Base-by-base conservation (phyloP, 2,888 invertebrate genomes). In the Timandra comae region DNA sequence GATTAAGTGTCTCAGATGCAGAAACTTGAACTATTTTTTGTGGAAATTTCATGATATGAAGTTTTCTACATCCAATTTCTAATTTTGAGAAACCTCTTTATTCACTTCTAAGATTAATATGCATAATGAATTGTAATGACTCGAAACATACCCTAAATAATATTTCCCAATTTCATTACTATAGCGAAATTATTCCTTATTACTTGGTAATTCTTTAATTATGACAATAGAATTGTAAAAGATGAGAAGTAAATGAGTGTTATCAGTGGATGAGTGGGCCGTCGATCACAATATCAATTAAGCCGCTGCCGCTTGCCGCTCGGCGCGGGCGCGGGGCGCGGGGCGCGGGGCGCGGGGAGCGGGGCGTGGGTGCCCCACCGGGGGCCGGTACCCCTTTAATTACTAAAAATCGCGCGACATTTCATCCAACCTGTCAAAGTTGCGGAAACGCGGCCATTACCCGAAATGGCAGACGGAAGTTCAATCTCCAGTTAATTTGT, bases 381-480 rank as follows among this genome's bases (percentile, higher is more conserved):
- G 45, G 34, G 43, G 41, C 43, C 38, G 49, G 49, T 49, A 58
- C 54, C 65, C 64, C 64, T 69, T 76, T 79, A 74, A 81, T 82
- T 79, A 78, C 69, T 73, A 82, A 82, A 82, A 82, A 82, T 81
- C 70, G 71, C 60, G 71, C 74, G 79, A 79, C 80, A 81, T 79
- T 82, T 78, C 78, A 76, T 78, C 70, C 63, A 63, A 62, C 60
- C 79, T 79, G 81, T 77, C 81, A 78, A 82, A 82, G 65, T 82
- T 73, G 59, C 61, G 63, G 57, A 63, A 67, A 59, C 54, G 56
- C 52, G 42, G 64, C 65, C 72, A 74, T 80, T 76, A 68, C 50
- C 34, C 59, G 57, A 61, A 71, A 77, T 69, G 72, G 68, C 63
- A 58, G 57, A 45, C 61, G 65, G 60, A 67, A 63, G 56, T 44